A percentile compares a stretch with the other conserved stretches of the same genome.
These are phyloP conservation scores for Oopsacas minuta DNA, from an alignment of 37 sponge, comb jelly and placozoan species.

Conservation along the genomic window DNA sequence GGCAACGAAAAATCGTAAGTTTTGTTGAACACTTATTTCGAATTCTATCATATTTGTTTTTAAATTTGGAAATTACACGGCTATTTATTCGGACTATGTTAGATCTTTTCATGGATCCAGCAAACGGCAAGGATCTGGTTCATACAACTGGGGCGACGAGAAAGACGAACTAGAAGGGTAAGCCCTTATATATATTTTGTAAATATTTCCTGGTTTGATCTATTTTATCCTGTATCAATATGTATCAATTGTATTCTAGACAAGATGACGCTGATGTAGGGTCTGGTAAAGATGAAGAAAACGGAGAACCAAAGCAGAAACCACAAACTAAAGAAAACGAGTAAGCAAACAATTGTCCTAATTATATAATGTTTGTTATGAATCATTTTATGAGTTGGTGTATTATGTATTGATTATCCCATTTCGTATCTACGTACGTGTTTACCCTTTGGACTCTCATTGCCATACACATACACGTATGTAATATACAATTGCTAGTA, in stretches of 20 bases:
- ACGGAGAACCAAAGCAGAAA: not conserved
- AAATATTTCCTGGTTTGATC: not conserved
- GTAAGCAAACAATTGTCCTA: not conserved
- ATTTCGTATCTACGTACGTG: too few species aligned
- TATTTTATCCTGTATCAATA: not conserved
- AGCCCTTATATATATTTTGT: not conserved
- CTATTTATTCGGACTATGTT: too few species aligned
- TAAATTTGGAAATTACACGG: too few species aligned
- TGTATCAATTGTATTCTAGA: not conserved
- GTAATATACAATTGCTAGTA: too few species aligned
- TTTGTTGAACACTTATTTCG: too few species aligned
- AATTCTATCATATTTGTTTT: too few species aligned
- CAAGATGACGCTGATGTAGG: not conserved
- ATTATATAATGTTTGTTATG: too few species aligned
- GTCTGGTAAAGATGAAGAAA: not conserved
- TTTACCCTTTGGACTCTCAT: too few species aligned
- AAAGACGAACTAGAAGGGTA: conserved; percentile 9
- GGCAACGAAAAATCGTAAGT: conserved; percentile 16
- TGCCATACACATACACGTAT: too few species aligned
- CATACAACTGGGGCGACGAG: conserved; percentile 6
- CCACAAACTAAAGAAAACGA: not conserved
- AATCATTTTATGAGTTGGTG: too few species aligned
- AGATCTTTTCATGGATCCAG: not conserved
- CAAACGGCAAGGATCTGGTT: not conserved
- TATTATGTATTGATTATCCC: too few species aligned